Conservation (phyloP, 2,113 vertebrate species). For the Piaya cayana region DNA sequence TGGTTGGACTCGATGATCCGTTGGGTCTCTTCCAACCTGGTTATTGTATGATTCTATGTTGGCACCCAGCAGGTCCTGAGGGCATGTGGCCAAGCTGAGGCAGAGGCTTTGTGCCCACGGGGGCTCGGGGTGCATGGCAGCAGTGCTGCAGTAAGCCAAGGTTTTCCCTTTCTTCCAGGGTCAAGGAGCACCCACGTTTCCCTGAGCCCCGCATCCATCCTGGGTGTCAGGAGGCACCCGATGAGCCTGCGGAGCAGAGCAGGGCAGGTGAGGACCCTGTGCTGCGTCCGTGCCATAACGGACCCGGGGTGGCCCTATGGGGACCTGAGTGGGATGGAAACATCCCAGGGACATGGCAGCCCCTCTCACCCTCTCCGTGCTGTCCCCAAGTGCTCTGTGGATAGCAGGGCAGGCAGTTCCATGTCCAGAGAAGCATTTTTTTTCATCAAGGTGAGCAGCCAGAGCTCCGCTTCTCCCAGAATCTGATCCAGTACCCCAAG, state of each 20-base stretch:
- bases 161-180: constrained; percentile 21
- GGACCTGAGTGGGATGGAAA: not conserved
- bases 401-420: fast-evolving
- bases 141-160: not conserved
- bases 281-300: too few species aligned
- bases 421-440: fast-evolving
- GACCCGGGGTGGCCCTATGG: too few species aligned
- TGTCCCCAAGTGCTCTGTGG: not conserved
- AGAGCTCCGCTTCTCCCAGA: not conserved
- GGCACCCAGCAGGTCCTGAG: not conserved
- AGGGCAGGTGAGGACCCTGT: constrained; percentile 45
- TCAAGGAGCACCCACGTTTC: not conserved
- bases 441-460: not conserved
- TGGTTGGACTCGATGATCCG: too few species aligned
- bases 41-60: too few species aligned
- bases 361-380: not conserved
- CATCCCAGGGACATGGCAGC: not conserved
- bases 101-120: fast-evolving
- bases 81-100: fast-evolving
- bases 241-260: not conserved
- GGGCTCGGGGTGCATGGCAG: not conserved
- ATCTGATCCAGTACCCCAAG: not conserved
- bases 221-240: not conserved
- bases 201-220: not conserved
- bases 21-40: too few species aligned